Evolutionary conservation across 1,140 invertebrate genomes (phyloP), one percentile per base, ranked within the genome.

Genomic region (Manduca sexta): DNA sequence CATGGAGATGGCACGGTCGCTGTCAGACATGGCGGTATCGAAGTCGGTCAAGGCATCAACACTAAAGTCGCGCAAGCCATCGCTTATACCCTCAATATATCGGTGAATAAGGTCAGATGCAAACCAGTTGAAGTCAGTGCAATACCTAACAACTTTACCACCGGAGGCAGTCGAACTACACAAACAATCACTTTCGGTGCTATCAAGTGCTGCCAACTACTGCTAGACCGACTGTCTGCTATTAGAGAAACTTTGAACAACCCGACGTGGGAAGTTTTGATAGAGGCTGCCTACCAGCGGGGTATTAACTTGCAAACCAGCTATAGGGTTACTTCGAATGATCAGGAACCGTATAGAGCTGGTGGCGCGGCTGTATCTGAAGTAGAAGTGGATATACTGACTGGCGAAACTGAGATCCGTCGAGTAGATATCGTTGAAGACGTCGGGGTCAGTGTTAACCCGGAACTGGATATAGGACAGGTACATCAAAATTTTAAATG

Each of bases 21-120:
- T 0, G 86, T 95, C 15, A 82, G 88, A 6, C 92, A 94, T 60
- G 92, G 90, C 38, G 94, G 94, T 12, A 89, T 94, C 18, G 94
- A 96, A 87, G 91, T 92, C 71, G 94, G 94, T 5, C 94, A 95
- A 86, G 94, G 94, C 11, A 89, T 95, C 51, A 93, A 89, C 52
- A 90, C 89, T 0, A 79, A 93, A 91, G 89, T 91, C 1, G 88
- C 89, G 35, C 93, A 95, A 88, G 88, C 91, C 8, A 90, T 87
- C 49, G 93, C 93, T 3, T 86, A 91, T 62, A 88, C 88, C 17
- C 75, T 95, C 0, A 90, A 90, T 2, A 91, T 94, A 37, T 89
- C 91, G 18, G 44, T 94, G 16, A 86, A 89, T 1, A 82, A 89
- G 64, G 80, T 95, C 8, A 81, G 71, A 38, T 85, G 94, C 0